Percentiles rank a stretch among this genome's conserved stretches.
phyloP scores from a whole-genome alignment of 1,140 invertebrate genomes.

The Aphaenogaster floridana region DNA sequence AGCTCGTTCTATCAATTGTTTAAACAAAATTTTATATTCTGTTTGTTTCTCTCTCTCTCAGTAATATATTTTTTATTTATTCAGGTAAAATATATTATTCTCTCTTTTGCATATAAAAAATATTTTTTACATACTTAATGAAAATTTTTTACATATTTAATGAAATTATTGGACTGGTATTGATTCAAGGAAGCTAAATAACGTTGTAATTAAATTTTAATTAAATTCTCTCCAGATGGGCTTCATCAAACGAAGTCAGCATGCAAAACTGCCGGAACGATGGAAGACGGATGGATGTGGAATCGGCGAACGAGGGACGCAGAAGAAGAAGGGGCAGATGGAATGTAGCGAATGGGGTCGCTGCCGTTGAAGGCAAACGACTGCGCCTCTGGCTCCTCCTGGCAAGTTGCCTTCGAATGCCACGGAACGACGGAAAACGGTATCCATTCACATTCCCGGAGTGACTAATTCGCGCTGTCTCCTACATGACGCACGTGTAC shows the following conservation, averaged over 20 bases:
- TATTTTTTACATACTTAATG: background rate
- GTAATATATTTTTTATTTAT: background rate
- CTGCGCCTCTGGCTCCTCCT: constrained; percentile 72
- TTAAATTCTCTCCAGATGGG: background rate
- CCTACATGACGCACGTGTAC: constrained; percentile 41
- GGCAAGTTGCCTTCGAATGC: constrained; percentile 60
- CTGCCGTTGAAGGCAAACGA: constrained; percentile 85
- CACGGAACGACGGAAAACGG: constrained; percentile 57
- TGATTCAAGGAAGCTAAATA: background rate
- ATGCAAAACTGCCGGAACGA: constrained; percentile 58
- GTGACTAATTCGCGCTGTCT: constrained; percentile 70
- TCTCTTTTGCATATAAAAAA: background rate
- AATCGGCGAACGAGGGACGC: background rate
- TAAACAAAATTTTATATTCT: background rate
- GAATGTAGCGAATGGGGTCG: constrained; percentile 86
- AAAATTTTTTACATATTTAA: too few relatives aligned
- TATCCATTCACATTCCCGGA: constrained; percentile 69
- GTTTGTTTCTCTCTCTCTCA: background rate
- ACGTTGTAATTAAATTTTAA: background rate
- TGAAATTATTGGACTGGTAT: too few relatives aligned
- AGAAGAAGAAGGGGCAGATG: constrained; percentile 72
- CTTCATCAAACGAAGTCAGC: background rate
- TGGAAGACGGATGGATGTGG: background rate
- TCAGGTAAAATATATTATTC: background rate
- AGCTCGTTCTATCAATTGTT: background rate